phyloP scores from a whole-genome alignment of 2,113 vertebrate species.

The Gallinago paraguaiae region DNA sequence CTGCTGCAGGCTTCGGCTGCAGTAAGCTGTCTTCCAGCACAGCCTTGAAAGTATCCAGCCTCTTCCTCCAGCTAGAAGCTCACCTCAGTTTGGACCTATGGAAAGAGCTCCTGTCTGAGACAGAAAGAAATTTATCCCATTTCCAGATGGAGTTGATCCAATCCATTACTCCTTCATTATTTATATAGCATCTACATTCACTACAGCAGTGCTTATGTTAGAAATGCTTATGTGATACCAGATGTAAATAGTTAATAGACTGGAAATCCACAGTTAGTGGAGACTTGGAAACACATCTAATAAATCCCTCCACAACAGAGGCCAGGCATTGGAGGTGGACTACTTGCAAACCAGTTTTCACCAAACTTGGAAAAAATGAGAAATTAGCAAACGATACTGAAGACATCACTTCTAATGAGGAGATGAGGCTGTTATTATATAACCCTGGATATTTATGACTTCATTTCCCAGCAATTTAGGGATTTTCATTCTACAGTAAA shows the following conservation, averaged over 20 bases:
- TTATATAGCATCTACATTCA: neutral
- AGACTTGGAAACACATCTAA: neutral
- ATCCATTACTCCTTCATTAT: neutral
- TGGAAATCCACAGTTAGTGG: neutral
- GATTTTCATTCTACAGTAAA: neutral
- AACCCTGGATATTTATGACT: slow-evolving; percentile 9
- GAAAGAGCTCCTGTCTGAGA: neutral
- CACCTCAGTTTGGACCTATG: neutral
- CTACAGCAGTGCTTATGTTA: neutral
- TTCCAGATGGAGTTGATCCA: slow-evolving; percentile 18
- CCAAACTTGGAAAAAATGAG: slow-evolving; percentile 11
- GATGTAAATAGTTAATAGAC: slow-evolving; percentile 31
- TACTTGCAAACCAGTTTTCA: neutral
- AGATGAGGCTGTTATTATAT: neutral
- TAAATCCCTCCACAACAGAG: neutral
- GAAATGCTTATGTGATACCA: neutral
- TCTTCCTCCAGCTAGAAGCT: neutral
- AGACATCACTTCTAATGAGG: slow-evolving; percentile 17
- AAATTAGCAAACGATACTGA: neutral
- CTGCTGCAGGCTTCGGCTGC: neutral
- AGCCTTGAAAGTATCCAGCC: neutral
- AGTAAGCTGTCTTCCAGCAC: neutral
- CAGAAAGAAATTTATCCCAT: neutral
- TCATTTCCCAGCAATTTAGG: neutral
- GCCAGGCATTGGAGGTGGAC: neutral